Conservation (phyloP, 2,888 invertebrate species). For the Craniophora ligustri region DNA sequence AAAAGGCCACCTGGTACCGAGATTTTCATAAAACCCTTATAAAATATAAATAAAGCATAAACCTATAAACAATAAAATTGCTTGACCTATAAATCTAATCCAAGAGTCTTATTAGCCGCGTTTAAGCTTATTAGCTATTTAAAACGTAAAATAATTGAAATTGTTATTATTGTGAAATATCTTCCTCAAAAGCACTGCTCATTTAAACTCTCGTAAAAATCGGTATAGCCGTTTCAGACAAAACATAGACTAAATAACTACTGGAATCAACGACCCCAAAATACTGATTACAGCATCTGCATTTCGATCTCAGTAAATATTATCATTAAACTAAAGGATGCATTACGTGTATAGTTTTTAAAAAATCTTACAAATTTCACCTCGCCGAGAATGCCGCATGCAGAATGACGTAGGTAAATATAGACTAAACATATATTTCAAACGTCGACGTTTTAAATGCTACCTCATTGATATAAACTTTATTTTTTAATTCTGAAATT, state of each 20-base stretch:
- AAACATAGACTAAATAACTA: not conserved
- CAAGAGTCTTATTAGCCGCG: too few relatives aligned
- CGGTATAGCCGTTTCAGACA: not conserved
- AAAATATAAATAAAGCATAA: too few relatives aligned
- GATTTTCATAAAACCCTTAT: too few relatives aligned
- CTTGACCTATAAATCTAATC: too few relatives aligned
- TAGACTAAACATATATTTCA: slow-evolving; percentile 24
- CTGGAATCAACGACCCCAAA: not conserved
- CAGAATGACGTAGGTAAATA: slow-evolving; percentile 19
- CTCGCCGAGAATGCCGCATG: slow-evolving; percentile 20
- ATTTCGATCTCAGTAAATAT: slow-evolving; percentile 4
- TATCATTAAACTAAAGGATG: slow-evolving; percentile 8
- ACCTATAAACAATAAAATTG: too few relatives aligned
- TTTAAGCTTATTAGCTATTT: too few relatives aligned
- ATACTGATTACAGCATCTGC: not conserved
- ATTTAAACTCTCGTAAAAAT: not conserved
- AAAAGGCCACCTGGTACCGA: too few relatives aligned
- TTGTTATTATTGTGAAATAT: too few relatives aligned
- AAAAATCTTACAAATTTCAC: slow-evolving; percentile 1
- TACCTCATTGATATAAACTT: slow-evolving; percentile 23
- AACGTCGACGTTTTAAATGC: slow-evolving; percentile 25
- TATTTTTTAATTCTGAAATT: too few relatives aligned
- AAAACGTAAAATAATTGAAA: too few relatives aligned
- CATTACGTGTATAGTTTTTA: not conserved
- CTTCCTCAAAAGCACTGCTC: too few relatives aligned